Evolutionary conservation across 2,113 vertebrate genomes (phyloP), one percentile per base, ranked within the genome.

Genomic region (Fregata magnificens): DNA sequence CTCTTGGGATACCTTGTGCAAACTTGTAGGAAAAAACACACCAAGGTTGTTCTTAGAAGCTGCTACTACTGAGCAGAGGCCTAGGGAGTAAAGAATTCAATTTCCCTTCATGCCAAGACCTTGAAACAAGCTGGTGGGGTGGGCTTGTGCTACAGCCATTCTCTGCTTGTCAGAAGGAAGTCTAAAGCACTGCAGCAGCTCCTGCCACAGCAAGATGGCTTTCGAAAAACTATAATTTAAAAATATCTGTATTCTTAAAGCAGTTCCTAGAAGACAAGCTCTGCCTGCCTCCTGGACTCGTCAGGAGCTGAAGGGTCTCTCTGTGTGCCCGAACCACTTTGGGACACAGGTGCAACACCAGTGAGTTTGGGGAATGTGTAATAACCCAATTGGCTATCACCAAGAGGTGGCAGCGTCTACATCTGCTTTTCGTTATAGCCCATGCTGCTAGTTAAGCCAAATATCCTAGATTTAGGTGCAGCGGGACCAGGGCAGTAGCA

Each of bases 401-500:
- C 96, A 97, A 97, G 94, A 97, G 94, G 88, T 95, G 96, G 94
- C 95, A 97, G 95, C 86, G 88, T 93, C 76, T 91, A 67, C 92
- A 94, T 95, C 92, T 90, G 94, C 86, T 95, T 95, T 74, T 91
- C 10, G 7, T 94, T 90, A 85, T 1, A 87, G n/a, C n/a, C 73
- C 44, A 4, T 11, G 59, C n/a, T 82, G 72, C 29, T 50, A 20
- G 38, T 78, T 70, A 88, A 84, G 15, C 67, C 84, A 85, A 77
- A 56, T 22, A 55, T 7, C 26, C 31, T 20, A 21, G 38, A 61
- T 58, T 81, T 81, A 59, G 74, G n/a, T 56, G 58, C 44, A 71
- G 28, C 3, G 4, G 45, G 40, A 90, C 7, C 36, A 40, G 38
- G 18, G 31, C 25, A 53, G 44, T 40, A 70, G 49, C 32, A 70